These are phyloP conservation scores for Leptinotarsa haldemani DNA, from an alignment of 2,888 invertebrate species.

Conservation along the genomic window DNA sequence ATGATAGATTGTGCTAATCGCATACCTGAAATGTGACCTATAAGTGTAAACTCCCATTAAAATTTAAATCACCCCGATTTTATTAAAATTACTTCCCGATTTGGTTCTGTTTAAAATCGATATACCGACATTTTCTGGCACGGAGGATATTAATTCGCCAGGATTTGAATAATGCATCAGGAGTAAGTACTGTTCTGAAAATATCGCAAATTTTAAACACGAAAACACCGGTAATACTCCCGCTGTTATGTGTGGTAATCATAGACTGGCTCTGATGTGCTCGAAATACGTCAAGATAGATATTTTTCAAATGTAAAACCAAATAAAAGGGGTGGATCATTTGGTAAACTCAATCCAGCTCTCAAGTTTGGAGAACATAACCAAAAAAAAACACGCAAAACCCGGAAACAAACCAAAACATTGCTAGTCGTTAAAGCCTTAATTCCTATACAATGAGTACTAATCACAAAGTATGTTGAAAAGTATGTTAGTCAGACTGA, in stretches of 20 bases:
- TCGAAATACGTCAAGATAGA: too few relatives aligned
- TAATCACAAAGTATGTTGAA: too few relatives aligned
- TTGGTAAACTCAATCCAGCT: too few relatives aligned
- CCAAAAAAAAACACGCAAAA: too few relatives aligned
- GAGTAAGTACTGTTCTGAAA: conserved; percentile 22
- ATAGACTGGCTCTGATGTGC: not conserved
- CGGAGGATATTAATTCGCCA: conserved; percentile 30
- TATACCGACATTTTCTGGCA: not conserved
- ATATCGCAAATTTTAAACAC: conserved; percentile 31
- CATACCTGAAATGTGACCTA: not conserved
- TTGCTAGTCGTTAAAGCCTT: too few relatives aligned
- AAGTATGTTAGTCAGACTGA: too few relatives aligned
- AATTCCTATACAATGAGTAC: too few relatives aligned
- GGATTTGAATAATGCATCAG: not conserved
- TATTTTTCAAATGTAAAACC: too few relatives aligned
- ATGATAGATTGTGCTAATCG: not conserved
- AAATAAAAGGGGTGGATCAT: too few relatives aligned
- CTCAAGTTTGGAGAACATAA: too few relatives aligned
- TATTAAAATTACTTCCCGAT: not conserved
- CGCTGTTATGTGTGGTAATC: conserved; percentile 9
- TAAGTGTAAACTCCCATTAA: not conserved
- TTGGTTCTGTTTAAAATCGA: not conserved
- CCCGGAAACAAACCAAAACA: too few relatives aligned
- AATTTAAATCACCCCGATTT: not conserved
- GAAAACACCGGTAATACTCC: conserved; percentile 22